Evolutionary conservation across 2,888 invertebrate genomes (phyloP).

Genomic region (Eupithecia dodoneata): DNA sequence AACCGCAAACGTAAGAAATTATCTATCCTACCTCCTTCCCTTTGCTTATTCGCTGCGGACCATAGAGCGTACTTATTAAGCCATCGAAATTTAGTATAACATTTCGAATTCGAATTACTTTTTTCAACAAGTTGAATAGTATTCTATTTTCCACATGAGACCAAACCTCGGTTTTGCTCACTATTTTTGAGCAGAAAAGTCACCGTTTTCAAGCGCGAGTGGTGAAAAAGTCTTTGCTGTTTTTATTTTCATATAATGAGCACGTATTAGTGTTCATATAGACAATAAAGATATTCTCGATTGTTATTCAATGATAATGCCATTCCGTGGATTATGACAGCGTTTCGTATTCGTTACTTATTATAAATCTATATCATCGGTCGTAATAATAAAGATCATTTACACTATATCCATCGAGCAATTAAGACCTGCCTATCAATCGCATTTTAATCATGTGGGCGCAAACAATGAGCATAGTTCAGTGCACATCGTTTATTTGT

Average conservation of each 20-base stretch:
- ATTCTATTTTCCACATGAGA: too few species aligned
- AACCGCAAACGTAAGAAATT: too few species aligned
- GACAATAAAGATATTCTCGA: not conserved
- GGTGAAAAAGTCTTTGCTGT: not conserved
- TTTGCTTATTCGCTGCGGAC: too few species aligned
- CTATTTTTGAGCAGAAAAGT: too few species aligned
- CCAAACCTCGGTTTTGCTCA: too few species aligned
- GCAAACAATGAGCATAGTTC: slow-evolving; percentile 56
- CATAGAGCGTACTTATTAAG: too few species aligned
- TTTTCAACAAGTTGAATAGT: too few species aligned
- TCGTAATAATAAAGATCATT: not conserved
- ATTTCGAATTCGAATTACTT: too few species aligned
- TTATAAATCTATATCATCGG: not conserved
- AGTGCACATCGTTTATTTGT: slow-evolving; percentile 72
- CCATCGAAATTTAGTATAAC: too few species aligned
- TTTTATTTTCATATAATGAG: not conserved
- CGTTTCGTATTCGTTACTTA: not conserved
- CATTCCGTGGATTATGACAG: not conserved
- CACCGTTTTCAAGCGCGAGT: too few species aligned
- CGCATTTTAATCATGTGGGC: slow-evolving; percentile 54
- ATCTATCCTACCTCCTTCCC: too few species aligned
- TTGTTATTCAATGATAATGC: not conserved
- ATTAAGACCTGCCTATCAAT: slow-evolving; percentile 50
- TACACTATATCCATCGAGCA: slow-evolving; percentile 9
- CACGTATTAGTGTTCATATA: not conserved